Evolutionary conservation across 2,797 vertebrate species (phyloP).

Genomic region (Podarcis lilfordi): DNA sequence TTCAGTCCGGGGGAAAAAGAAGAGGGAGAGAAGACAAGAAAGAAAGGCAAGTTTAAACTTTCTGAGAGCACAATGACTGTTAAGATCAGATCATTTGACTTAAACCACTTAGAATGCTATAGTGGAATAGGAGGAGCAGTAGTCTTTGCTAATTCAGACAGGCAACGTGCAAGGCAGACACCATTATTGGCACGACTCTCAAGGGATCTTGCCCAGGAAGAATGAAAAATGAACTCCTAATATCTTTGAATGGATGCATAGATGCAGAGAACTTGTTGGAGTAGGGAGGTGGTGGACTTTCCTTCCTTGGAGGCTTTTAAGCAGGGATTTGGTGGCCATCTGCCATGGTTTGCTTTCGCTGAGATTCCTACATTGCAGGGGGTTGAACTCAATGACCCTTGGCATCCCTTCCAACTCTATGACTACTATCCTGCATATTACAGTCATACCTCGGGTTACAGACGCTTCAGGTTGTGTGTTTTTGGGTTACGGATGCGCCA

Average conservation of each 20-base stretch:
- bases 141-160: neutral
- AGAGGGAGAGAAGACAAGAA: neutral
- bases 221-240: slow-evolving; percentile 5
- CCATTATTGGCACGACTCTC: neutral
- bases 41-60: slow-evolving; percentile 27
- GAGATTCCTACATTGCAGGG: no score
- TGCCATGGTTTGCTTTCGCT: no score
- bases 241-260: neutral
- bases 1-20: slow-evolving; percentile 29
- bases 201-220: neutral
- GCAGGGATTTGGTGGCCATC: no score
- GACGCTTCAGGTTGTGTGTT: no score
- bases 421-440: no score
- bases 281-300: no score
- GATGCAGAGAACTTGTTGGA: neutral
- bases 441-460: no score
- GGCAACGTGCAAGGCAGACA: neutral
- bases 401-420: no score
- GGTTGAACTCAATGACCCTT: no score
- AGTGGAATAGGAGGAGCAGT: neutral
- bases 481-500: no score
- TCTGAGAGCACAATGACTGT: slow-evolving; percentile 26
- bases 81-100: neutral
- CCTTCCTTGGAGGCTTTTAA: no score
- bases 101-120: neutral